These are phyloP conservation scores for Lontra canadensis DNA, from an alignment of 2,113 vertebrate species.

Conservation along the genomic window DNA sequence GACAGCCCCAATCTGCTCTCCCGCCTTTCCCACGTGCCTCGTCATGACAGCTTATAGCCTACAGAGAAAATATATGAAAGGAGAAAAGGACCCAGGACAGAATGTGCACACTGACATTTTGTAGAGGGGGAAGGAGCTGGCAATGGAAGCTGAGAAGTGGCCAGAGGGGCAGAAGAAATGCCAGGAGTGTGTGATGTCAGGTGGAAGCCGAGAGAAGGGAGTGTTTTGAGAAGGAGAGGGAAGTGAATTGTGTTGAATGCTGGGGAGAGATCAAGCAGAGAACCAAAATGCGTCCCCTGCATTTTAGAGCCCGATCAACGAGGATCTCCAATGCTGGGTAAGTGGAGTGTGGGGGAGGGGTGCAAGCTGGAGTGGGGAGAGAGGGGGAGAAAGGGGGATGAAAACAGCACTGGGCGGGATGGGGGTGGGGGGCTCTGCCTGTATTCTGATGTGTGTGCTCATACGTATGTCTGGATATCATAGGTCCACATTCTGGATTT, in stretches of 20 bases:
- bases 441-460: fast-evolving
- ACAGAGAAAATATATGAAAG: not conserved
- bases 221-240: not conserved
- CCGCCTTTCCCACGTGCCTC: not conserved
- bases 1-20: not conserved
- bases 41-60: too few relatives aligned
- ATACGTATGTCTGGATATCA: fast-evolving
- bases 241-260: too few relatives aligned
- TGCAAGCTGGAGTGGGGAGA: fast-evolving
- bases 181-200: too few relatives aligned
- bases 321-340: not conserved
- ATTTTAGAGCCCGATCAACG: not conserved
- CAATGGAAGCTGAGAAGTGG: not conserved
- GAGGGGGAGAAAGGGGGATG: not conserved
- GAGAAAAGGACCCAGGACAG: not conserved
- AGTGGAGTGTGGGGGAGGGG: not conserved
- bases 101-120: not conserved
- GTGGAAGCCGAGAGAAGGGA: too few relatives aligned
- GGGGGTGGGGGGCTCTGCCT: not conserved
- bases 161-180: not conserved
- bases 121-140: not conserved
- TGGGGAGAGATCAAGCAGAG: not conserved
- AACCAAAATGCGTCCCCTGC: not conserved
- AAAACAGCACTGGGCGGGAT: not conserved
- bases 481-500: not conserved